phyloP scores from a whole-genome alignment of 2,113 vertebrate species.

The Scalopus aquaticus region DNA sequence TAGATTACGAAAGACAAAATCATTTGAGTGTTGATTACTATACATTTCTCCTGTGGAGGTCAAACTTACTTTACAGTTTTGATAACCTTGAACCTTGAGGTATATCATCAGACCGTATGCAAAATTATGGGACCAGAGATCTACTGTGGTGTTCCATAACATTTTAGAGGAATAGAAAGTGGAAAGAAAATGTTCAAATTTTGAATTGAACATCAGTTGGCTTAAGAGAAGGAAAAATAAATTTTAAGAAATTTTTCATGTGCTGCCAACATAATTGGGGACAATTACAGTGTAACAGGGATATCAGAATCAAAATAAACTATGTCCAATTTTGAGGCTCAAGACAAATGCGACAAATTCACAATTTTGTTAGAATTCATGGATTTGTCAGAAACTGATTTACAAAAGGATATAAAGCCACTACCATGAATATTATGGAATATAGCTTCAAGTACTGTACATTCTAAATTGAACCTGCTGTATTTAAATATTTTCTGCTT shows the following conservation, averaged over 20 bases:
- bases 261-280: neutral
- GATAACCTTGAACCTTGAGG: neutral
- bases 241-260: neutral
- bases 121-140: neutral
- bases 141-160: neutral
- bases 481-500: neutral
- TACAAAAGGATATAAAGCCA: neutral
- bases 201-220: neutral
- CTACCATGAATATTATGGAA: neutral
- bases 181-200: neutral
- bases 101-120: neutral
- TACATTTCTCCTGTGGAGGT: neutral
- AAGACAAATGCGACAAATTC: neutral
- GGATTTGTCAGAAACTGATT: neutral
- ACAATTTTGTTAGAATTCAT: no score
- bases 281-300: neutral
- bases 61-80: neutral
- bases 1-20: neutral
- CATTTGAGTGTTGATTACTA: neutral
- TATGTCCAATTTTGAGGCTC: neutral
- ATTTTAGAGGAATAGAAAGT: neutral
- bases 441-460: neutral
- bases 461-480: neutral
- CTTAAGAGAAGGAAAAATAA: neutral
- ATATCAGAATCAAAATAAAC: neutral